Evolutionary conservation across 1,140 invertebrate genomes (phyloP), one percentile per base, ranked within the genome.

Genomic region (Belonocnema kinseyi): DNA sequence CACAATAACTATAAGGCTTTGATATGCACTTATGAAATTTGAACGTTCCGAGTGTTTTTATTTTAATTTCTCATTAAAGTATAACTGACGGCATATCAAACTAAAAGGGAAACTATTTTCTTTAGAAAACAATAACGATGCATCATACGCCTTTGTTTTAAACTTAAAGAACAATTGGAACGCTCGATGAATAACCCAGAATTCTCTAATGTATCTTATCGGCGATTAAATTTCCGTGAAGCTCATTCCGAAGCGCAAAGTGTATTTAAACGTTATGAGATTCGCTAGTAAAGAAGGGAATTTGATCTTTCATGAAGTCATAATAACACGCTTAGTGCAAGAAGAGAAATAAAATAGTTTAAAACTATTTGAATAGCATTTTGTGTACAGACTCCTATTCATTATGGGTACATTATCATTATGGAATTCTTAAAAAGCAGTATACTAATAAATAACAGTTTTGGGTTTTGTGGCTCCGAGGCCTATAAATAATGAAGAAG

Each of bases 71-170:
- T 40, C 21, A 33, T 33, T 66, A 66, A 66, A 33, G 33, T 66
- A 66, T 66, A 66, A n/a, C n/a, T 26, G 21, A 1, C 3, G 21
- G 21, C 21, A 26, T 26, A 66, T 40, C 14, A 10, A 66, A 66
- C n/a, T 66, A 21, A n/a, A 66, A 66, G 33, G 40, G 61, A 40
- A 66, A 66, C 40, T 66, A 40, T 66, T 66, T 16, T 14, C 61
- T 66, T 33, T 16, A 8, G 61, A 66, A 66, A 66, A 66, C 61
- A 66, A 66, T 66, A 46, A 66, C 61, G 61, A 66, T 14, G 61
- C 61, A 66, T 66, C 33, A 66, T 16, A 40, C 61, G 61, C 10
- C 21, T 66, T 66, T 16, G 46, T 40, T 66, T 66, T 66, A 66
- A 46, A 46, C 40, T 11, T 10, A 11, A 66, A 66, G 33, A 66